A percentile compares a stretch with the other conserved stretches of the same genome.
These are phyloP conservation scores for Nothobranchius kuhntae DNA, from an alignment of 2,113 vertebrate species.

Conservation along the genomic window DNA sequence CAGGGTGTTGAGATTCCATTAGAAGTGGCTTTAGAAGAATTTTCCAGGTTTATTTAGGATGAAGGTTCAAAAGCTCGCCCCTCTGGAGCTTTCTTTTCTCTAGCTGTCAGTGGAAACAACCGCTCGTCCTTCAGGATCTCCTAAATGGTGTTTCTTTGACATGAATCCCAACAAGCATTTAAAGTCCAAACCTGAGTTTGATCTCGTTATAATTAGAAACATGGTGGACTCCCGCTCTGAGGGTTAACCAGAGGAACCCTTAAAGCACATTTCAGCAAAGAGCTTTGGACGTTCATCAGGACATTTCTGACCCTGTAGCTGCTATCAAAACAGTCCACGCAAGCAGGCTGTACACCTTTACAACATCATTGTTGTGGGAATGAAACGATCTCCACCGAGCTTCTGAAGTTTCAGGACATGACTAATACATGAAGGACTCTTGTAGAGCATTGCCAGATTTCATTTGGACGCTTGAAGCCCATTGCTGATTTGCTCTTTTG, in stretches of 20 bases:
- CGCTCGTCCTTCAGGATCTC: slow-evolving; percentile 36
- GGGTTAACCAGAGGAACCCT: slow-evolving; percentile 17
- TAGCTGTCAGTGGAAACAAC: slow-evolving; percentile 47
- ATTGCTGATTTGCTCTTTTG: slow-evolving; percentile 59
- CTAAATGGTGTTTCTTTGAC: slow-evolving; percentile 12
- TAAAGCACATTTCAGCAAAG: slow-evolving; percentile 19
- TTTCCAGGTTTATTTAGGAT: too few species aligned
- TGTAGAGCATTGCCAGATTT: slow-evolving; percentile 34
- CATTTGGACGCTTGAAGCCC: slow-evolving; percentile 40
- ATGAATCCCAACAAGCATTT: slow-evolving; percentile 25
- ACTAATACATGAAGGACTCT: slow-evolving; percentile 52
- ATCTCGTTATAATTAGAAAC: slow-evolving; percentile 10
- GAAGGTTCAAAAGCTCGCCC: too few species aligned
- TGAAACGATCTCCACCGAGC: slow-evolving; percentile 26
- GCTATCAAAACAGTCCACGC: background rate
- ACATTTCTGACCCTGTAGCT: slow-evolving; percentile 13
- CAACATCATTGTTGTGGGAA: slow-evolving; percentile 17
- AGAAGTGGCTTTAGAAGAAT: too few species aligned
- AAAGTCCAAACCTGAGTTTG: slow-evolving; percentile 8
- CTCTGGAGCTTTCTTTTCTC: slow-evolving; percentile 34
- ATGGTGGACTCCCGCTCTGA: slow-evolving; percentile 21
- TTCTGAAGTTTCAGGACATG: slow-evolving; percentile 46
- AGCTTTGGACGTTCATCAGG: slow-evolving; percentile 34
- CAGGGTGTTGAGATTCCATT: too few species aligned
- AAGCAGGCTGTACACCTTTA: background rate